These are phyloP conservation scores for Aptenodytes patagonicus DNA, from an alignment of 2,113 vertebrate genomes.

Conservation along the genomic window DNA sequence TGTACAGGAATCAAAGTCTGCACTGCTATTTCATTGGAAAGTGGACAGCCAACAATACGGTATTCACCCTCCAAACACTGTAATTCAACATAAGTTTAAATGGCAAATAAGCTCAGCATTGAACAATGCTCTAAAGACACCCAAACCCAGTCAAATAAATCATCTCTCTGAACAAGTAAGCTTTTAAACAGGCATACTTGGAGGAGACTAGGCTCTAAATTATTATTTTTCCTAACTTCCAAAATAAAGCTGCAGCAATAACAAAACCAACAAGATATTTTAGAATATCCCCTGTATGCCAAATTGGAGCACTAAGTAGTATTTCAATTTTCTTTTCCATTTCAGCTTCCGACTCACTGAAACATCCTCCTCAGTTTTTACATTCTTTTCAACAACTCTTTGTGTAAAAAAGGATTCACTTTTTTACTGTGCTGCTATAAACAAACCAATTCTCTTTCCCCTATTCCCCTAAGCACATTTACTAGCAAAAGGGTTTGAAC, in stretches of 20 bases:
- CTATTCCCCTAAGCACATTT: not conserved
- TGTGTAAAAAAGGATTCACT: not conserved
- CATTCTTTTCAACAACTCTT: not conserved
- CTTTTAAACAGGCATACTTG: not conserved
- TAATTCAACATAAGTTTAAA: not conserved
- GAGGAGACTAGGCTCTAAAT: not conserved
- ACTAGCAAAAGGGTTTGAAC: not conserved
- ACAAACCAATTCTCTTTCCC: not conserved
- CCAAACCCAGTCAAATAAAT: not conserved
- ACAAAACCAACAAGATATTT: not conserved
- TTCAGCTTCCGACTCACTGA: slow-evolving; percentile 7
- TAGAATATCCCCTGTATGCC: not conserved
- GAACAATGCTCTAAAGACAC: not conserved
- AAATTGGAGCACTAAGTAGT: not conserved
- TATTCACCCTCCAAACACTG: not conserved
- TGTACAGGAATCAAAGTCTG: not conserved
- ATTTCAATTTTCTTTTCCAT: slow-evolving; percentile 8
- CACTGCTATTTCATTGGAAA: not conserved
- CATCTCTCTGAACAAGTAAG: not conserved
- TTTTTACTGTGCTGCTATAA: not conserved
- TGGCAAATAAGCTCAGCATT: slow-evolving; percentile 10
- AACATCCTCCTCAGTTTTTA: not conserved
- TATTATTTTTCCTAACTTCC: not conserved
- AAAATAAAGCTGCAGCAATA: slow-evolving; percentile 3
- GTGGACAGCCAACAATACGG: not conserved